phyloP scores from a whole-genome alignment of 2,888 invertebrate genomes.

The Stegana nigrithorax region DNA sequence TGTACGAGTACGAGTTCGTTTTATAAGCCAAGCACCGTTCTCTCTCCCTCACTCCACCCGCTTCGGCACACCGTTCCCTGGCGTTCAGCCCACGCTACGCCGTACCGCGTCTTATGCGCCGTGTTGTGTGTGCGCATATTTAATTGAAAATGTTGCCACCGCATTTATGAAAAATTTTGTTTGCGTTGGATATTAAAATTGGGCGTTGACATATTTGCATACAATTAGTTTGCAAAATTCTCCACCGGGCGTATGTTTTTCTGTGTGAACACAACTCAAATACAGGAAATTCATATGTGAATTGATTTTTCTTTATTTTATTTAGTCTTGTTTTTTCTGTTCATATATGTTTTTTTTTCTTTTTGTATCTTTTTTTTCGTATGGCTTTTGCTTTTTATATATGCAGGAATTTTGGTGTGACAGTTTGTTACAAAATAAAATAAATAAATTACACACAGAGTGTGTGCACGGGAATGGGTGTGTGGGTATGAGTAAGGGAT shows the following conservation, averaged over 20 bases:
- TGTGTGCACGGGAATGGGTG: too few species aligned
- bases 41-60: not conserved
- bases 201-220: slow-evolving; percentile 60
- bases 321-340: not conserved
- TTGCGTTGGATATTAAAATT: not conserved
- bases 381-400: too few species aligned
- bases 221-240: slow-evolving; percentile 52
- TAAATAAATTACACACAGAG: too few species aligned
- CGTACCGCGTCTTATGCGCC: not conserved
- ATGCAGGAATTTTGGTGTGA: too few species aligned
- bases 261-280: too few species aligned
- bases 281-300: too few species aligned
- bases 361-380: too few species aligned
- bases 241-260: too few species aligned
- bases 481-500: too few species aligned
- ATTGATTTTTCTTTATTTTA: not conserved
- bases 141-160: slow-evolving; percentile 58
- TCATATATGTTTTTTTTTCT: not conserved
- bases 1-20: slow-evolving; percentile 23
- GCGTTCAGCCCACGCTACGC: not conserved
- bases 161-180: slow-evolving; percentile 57
- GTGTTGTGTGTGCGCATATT: not conserved
- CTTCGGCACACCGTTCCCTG: not conserved
- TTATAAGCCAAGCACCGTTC: slow-evolving; percentile 19
- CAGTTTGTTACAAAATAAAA: too few species aligned